phyloP scores from a whole-genome alignment of 1,140 invertebrate genomes.

The Andrena cerasifolii region DNA sequence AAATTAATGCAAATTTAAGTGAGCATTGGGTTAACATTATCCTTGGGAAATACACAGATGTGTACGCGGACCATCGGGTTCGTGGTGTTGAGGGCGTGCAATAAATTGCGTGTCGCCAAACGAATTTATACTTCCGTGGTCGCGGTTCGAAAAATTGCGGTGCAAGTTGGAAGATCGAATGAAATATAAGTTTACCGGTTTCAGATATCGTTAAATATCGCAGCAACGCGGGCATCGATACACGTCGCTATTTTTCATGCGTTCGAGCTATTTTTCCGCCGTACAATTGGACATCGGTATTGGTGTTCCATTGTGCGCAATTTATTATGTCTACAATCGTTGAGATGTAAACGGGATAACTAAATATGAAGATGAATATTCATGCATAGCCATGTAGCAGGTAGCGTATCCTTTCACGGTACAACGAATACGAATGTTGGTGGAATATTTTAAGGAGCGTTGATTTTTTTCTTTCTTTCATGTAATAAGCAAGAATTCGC shows the following conservation, averaged over 20 bases:
- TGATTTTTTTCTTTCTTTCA: too few species aligned
- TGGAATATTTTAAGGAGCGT: too few species aligned
- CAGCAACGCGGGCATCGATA: neutral
- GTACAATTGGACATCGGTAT: neutral
- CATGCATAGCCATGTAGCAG: too few species aligned
- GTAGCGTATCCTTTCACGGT: too few species aligned
- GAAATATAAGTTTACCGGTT: constrained; percentile 10
- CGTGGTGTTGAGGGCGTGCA: neutral
- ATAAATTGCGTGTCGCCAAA: constrained; percentile 13
- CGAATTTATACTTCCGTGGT: constrained; percentile 11
- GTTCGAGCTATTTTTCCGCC: neutral
- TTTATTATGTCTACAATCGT: neutral
- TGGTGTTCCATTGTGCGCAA: neutral
- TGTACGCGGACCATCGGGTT: constrained; percentile 6
- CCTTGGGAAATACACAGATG: neutral
- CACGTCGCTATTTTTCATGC: neutral
- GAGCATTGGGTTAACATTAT: neutral
- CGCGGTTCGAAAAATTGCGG: neutral
- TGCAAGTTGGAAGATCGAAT: neutral
- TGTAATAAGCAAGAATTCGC: too few species aligned
- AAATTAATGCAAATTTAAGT: neutral
- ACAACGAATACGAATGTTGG: too few species aligned
- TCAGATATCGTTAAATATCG: neutral
- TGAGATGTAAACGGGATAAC: neutral
- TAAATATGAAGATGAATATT: neutral